Evolutionary conservation across 2,113 vertebrate species (phyloP).

Genomic region (Ceuthmochares aereus): DNA sequence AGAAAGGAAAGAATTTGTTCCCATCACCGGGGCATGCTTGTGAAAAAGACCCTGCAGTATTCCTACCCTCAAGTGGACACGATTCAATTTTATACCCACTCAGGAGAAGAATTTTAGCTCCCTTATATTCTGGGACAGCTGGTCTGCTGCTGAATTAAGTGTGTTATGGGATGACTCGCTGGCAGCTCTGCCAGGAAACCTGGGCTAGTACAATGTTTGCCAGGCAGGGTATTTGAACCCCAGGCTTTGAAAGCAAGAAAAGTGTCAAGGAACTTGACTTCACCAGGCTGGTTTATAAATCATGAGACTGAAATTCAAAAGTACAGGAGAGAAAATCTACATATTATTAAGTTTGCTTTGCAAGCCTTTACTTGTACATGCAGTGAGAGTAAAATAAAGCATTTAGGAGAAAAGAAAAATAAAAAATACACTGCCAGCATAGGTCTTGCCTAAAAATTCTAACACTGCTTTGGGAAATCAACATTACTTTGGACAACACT

Average conservation of each 20-base stretch:
- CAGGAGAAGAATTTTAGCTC: conserved; percentile 19
- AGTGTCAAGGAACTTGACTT: neutral
- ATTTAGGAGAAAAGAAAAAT: neutral
- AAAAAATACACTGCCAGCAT: neutral
- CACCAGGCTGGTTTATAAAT: neutral
- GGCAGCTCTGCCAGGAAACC: neutral
- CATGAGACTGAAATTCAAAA: neutral
- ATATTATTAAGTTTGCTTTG: neutral
- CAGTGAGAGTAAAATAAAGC: neutral
- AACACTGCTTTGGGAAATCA: neutral
- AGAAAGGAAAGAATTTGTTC: conserved; percentile 59
- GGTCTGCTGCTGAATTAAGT: conserved; percentile 20
- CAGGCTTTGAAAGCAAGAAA: neutral
- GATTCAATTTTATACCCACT: neutral
- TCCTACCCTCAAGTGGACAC: conserved; percentile 31
- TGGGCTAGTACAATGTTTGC: neutral
- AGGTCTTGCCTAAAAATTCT: neutral
- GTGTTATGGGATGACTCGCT: accelerated
- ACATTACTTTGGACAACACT: accelerated
- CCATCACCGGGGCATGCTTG: conserved; percentile 4
- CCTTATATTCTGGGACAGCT: neutral
- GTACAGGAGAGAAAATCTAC: neutral
- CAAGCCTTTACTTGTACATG: neutral
- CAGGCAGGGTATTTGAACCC: neutral
- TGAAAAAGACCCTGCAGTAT: conserved; percentile 46